Evolutionary conservation across 2,797 vertebrate species (phyloP), one percentile per base, ranked within the genome.

Genomic region (Sebastes iracundus): DNA sequence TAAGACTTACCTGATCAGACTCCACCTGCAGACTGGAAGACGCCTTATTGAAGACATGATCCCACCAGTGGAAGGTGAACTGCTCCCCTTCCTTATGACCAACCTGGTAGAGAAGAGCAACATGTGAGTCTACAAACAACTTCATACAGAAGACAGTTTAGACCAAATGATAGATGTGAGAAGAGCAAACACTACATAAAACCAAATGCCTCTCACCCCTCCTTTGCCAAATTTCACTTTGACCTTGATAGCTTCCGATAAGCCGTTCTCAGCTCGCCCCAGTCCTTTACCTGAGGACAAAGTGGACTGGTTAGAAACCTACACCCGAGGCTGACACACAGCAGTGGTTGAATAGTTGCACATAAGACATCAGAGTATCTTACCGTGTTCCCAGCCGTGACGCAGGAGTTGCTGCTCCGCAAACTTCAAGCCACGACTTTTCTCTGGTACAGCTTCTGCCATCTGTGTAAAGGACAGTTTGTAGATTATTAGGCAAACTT

Each of bases 41-140:
- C 0, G 98, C 97, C 80, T 96, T 92, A 79, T 99, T 99, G 93
- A 99, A 99, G 77, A 99, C 94, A 9, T 99, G 98, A 77, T 97
- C 97, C 98, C 98, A 99, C 98, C 98, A 99, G 81, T 98, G 97
- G 92, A 98, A 97, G 58, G 96, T 96, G 92, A 99, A 99, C 81
- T 98, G 96, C 80, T 98, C 97, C 0, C 96, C 96, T 46, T 96
- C 88, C 2, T 96, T 95, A 6, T 99, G 97, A 33, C 98, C 98
- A 7, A 99, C 83, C 94, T 94, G 75, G 1, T 2, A 10, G 14
- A 75, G 33, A 61, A 63, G 8, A 72, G 0, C 27, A 52, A 42
- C 27, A 23, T 7, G 1, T 25, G 8, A 56, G 53, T 42, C 16
- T 3, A 27, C 11, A 56, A 63, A 80, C 22, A 0, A 0, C 6